Percentiles rank a stretch among this genome's conserved stretches.
Evolutionary conservation across 1,140 invertebrate species (phyloP).

Genomic region (Apis cerana): DNA sequence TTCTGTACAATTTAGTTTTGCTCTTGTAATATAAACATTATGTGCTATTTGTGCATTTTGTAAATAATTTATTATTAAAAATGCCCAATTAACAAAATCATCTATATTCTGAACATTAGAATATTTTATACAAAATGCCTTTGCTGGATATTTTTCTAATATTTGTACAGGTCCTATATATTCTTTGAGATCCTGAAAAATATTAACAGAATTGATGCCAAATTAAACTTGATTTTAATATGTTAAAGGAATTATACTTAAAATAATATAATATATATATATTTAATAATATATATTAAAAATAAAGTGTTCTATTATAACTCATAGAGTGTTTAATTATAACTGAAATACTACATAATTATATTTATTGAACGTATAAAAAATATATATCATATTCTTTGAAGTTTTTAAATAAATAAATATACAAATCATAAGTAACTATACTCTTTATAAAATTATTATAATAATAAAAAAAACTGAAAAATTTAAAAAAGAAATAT

Average conservation of each 20-base stretch:
- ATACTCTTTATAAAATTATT: too few species aligned
- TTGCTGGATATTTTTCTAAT: constrained; percentile 82
- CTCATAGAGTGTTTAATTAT: too few species aligned
- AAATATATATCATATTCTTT: too few species aligned
- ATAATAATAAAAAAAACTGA: too few species aligned
- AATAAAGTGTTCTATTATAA: too few species aligned
- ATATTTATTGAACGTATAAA: too few species aligned
- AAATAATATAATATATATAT: not conserved
- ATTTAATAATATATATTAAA: not conserved
- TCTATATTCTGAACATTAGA: constrained; percentile 72
- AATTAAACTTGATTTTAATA: too few species aligned
- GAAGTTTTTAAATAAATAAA: too few species aligned
- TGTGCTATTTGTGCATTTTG: constrained; percentile 84
- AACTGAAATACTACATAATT: too few species aligned
- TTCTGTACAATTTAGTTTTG: constrained; percentile 67
- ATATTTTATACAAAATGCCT: constrained; percentile 85
- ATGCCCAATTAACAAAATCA: constrained; percentile 75
- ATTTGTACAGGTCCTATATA: constrained; percentile 80
- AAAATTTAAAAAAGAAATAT: too few species aligned
- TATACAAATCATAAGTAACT: too few species aligned
- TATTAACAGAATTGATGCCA: constrained; percentile 16
- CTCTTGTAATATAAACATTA: constrained; percentile 86
- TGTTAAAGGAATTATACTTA: not conserved
- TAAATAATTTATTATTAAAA: constrained; percentile 81
- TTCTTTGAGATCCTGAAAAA: constrained; percentile 80